Percentiles rank a stretch among this genome's conserved stretches.
These are phyloP conservation scores for Trochalopteron elliotii DNA, from an alignment of 2,113 vertebrate genomes.

Conservation along the genomic window DNA sequence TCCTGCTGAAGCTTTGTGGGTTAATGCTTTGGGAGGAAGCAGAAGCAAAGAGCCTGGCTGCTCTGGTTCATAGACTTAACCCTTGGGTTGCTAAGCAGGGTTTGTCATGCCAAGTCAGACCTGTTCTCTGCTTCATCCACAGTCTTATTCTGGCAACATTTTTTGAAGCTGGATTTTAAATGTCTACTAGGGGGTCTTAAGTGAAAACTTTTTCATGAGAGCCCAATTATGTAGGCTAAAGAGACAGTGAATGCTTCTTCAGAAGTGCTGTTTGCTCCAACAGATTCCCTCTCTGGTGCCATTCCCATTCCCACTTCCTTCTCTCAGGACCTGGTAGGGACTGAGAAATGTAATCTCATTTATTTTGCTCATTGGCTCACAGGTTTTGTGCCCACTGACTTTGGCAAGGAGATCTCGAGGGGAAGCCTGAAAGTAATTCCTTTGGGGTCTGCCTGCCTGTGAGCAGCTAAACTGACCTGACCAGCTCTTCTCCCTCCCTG, in stretches of 20 bases:
- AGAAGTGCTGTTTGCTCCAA: background rate
- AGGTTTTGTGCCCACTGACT: background rate
- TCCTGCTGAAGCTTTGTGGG: background rate
- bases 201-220: background rate
- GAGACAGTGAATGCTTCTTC: background rate
- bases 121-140: background rate
- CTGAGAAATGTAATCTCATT: background rate
- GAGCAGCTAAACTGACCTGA: background rate
- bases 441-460: background rate
- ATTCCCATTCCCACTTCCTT: background rate
- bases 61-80: background rate
- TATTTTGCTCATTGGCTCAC: background rate
- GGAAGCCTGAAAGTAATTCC: background rate
- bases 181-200: background rate
- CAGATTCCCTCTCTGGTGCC: background rate
- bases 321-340: background rate
- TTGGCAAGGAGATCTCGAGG: background rate
- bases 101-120: background rate
- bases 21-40: background rate
- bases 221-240: background rate
- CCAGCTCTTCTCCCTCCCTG: background rate
- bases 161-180: background rate
- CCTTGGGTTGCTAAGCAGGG: background rate
- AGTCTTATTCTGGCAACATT: background rate
- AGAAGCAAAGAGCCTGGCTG: background rate